phyloP scores from a whole-genome alignment of 2,797 vertebrate species.

The Etheostoma perlongum region DNA sequence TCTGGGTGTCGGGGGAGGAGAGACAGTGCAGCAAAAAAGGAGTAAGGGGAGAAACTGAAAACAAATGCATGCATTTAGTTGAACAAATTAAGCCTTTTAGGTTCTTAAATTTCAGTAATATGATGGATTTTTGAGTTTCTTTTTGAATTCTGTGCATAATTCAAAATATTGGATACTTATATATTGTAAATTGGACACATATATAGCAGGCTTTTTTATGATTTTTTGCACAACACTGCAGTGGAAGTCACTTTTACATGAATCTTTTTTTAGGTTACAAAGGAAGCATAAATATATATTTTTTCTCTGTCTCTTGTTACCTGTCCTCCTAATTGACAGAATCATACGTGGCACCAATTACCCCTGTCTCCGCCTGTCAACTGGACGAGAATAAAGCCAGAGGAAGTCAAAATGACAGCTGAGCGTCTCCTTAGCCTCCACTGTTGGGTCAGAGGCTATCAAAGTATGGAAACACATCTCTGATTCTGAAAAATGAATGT shows the following conservation, averaged over 20 bases:
- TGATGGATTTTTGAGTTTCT: background rate
- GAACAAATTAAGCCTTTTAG: conserved; percentile 22
- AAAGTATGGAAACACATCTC: conserved; percentile 2
- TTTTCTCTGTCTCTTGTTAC: conserved; percentile 50
- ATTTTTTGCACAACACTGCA: background rate
- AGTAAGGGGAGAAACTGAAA: conserved; percentile 14
- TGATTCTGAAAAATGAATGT: conserved; percentile 6
- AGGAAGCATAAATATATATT: conserved; percentile 3
- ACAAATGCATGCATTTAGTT: conserved; percentile 6
- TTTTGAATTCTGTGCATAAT: background rate
- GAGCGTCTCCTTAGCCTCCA: conserved; percentile 45
- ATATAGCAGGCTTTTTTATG: background rate
- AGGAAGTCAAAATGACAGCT: conserved; percentile 49
- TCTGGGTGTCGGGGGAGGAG: conserved; percentile 35
- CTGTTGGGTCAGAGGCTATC: conserved; percentile 26
- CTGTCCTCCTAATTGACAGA: conserved; percentile 60
- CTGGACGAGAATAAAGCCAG: conserved; percentile 40
- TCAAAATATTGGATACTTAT: background rate
- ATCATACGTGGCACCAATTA: conserved; percentile 71
- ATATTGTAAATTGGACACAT: too few species aligned
- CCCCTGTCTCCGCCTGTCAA: conserved; percentile 50
- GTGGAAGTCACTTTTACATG: background rate
- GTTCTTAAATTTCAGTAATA: conserved; percentile 2
- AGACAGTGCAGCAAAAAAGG: conserved; percentile 6
- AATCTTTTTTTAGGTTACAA: background rate